Base-by-base conservation (phyloP, 2,797 vertebrate species). In the Sarcophilus harrisii region DNA sequence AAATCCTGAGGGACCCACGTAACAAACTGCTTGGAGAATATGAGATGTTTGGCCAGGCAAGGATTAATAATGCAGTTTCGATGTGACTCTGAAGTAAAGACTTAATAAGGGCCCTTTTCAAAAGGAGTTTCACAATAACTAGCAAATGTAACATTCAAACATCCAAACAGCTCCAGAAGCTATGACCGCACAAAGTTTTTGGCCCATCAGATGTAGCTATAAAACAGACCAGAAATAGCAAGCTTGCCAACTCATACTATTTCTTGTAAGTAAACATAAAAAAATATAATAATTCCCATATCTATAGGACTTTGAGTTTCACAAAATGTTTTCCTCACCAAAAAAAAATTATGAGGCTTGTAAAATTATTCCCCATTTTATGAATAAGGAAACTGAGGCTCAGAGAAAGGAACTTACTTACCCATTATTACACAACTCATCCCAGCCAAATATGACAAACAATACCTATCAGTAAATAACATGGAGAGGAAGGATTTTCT, bases 91-190 rank as follows among this genome's bases (percentile, higher is more conserved):
- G 92, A 97, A 96, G 97, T 96, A 98, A 96, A 58, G 49, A 49
- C 58, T 96, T 98, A 96, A 96, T 90, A 94, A 97, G 95, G 94
- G 92, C 57, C 95, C 28, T 96, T 97, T 98, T 96, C 89, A 97
- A 93, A 96, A 18, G 62, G 29, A 93, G 93, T 98, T 98, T 97
- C 97, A 97, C 95, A 96, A 97, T 92, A 98, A 94, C 60, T 57
- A 95, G 91, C 93, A 97, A 89, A 96, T 95, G 90, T 98, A 96
- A 96, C 95, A 92, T 97, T 90, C 93, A 96, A 58, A 96, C 60
- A 91, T 66, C 59, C 90, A 96, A 98, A 98, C 66, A 96, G 92
- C 92, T 96, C 57, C 0, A 0, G 95, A 96, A 94, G 45, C 93
- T 97, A 87, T 93, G 94, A 92, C 91, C 96, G 97, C 96, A 95